Evolutionary conservation across 2,113 vertebrate species (phyloP).

Genomic region (Psephotus haematonotus): DNA sequence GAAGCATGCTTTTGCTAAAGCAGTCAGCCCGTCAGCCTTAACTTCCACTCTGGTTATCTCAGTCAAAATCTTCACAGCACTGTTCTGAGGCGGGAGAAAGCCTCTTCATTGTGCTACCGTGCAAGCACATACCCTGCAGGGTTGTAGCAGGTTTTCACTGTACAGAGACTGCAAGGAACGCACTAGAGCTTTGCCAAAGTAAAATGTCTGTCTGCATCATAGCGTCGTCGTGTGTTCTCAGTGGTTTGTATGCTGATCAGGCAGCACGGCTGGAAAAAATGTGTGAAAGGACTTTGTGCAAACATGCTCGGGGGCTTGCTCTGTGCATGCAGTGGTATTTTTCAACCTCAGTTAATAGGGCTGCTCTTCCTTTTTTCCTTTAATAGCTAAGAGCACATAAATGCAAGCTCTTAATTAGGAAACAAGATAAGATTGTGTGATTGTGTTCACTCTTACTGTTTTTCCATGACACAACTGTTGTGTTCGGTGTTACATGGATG

Average conservation of each 20-base stretch:
- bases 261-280: neutral
- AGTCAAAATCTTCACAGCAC: neutral
- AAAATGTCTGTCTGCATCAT: neutral
- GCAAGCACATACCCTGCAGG: neutral
- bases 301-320: neutral
- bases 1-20: neutral
- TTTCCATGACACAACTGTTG: constrained; percentile 25
- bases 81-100: neutral
- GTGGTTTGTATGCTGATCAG: neutral
- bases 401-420: constrained; percentile 16
- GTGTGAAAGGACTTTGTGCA: neutral
- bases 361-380: neutral
- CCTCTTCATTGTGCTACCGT: neutral
- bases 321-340: neutral
- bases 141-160: neutral
- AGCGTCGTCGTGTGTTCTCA: neutral
- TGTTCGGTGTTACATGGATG: neutral
- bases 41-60: neutral
- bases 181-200: neutral
- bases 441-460: neutral
- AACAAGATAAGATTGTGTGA: constrained; percentile 24
- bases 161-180: neutral
- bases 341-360: neutral
- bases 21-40: neutral
- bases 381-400: neutral